Conservation (phyloP, 2,888 invertebrate species). For the Drosophila macrospina region DNA sequence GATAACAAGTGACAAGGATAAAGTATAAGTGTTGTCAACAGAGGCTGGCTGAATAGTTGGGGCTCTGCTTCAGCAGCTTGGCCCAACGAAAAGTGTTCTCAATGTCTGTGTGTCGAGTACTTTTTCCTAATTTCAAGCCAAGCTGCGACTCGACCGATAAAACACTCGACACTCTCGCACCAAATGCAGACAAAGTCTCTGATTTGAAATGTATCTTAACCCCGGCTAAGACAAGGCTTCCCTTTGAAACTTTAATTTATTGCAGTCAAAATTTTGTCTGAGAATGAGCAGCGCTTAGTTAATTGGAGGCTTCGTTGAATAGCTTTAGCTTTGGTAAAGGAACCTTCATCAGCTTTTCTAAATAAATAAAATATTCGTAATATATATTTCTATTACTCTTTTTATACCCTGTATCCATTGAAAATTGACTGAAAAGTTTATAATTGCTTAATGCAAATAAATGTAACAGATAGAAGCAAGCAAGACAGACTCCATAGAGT, state of each 20-base stretch:
- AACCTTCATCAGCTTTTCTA: no score
- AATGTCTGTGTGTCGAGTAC: slow-evolving; percentile 36
- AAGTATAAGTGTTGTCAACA: slow-evolving; percentile 78
- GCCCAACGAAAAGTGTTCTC: slow-evolving; percentile 20
- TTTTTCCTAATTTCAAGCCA: slow-evolving; percentile 63
- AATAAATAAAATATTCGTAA: no score
- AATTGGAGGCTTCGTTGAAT: slow-evolving; percentile 66
- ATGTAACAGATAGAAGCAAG: no score
- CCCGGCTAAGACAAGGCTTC: slow-evolving; percentile 45
- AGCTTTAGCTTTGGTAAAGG: no score
- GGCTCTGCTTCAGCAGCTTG: slow-evolving; percentile 31
- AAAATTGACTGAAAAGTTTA: no score
- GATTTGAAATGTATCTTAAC: slow-evolving; percentile 29
- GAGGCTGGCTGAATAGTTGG: slow-evolving; percentile 54
- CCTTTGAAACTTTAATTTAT: slow-evolving; percentile 80
- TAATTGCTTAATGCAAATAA: no score
- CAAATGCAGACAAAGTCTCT: neutral
- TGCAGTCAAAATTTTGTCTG: slow-evolving; percentile 42
- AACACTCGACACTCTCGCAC: slow-evolving; percentile 36
- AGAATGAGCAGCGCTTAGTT: slow-evolving; percentile 46
- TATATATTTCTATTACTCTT: no score
- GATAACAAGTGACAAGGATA: slow-evolving; percentile 79
- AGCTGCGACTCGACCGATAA: slow-evolving; percentile 68
- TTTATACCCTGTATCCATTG: no score
- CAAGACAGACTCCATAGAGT: no score